A percentile compares a stretch with the other conserved stretches of the same genome.
Conservation (phyloP, 2,797 vertebrate species). For the Sebastes kiyomatsui region DNA sequence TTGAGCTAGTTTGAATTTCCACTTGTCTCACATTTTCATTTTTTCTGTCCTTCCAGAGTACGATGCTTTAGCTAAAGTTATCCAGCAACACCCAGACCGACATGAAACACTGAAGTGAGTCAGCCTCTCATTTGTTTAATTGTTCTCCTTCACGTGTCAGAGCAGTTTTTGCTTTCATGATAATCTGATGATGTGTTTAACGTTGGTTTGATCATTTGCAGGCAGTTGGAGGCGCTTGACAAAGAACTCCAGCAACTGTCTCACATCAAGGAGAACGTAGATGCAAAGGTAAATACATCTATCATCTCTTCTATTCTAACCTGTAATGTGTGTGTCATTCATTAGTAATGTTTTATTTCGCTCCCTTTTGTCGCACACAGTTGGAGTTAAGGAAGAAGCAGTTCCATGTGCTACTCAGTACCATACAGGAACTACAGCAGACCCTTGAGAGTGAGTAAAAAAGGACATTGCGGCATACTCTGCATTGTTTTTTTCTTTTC, state of each 20-base stretch:
- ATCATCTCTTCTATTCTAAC: background rate
- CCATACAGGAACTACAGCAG: slow-evolving; percentile 98
- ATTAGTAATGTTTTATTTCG: background rate
- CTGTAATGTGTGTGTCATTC: background rate
- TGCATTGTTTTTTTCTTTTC: background rate
- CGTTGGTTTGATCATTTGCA: slow-evolving; percentile 64
- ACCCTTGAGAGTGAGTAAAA: slow-evolving; percentile 94
- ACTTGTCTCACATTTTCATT: background rate
- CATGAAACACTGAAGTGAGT: slow-evolving; percentile 97
- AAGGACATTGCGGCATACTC: background rate
- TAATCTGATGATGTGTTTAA: background rate
- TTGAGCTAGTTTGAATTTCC: background rate
- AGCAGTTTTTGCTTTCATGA: background rate
- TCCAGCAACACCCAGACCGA: slow-evolving; percentile 96
- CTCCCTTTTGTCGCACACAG: slow-evolving; percentile 65
- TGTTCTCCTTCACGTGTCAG: background rate
- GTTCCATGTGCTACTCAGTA: slow-evolving; percentile 97
- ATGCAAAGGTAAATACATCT: slow-evolving; percentile 89
- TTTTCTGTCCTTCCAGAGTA: slow-evolving; percentile 84
- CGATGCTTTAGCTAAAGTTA: slow-evolving; percentile 97
- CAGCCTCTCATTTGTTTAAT: background rate
- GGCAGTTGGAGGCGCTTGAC: slow-evolving; percentile 94
- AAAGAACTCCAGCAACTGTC: slow-evolving; percentile 97
- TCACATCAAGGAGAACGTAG: slow-evolving; percentile 95
- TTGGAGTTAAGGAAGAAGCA: slow-evolving; percentile 97